Conservation (phyloP, 2,888 invertebrate genomes). For the Priocnemis perturbator region DNA sequence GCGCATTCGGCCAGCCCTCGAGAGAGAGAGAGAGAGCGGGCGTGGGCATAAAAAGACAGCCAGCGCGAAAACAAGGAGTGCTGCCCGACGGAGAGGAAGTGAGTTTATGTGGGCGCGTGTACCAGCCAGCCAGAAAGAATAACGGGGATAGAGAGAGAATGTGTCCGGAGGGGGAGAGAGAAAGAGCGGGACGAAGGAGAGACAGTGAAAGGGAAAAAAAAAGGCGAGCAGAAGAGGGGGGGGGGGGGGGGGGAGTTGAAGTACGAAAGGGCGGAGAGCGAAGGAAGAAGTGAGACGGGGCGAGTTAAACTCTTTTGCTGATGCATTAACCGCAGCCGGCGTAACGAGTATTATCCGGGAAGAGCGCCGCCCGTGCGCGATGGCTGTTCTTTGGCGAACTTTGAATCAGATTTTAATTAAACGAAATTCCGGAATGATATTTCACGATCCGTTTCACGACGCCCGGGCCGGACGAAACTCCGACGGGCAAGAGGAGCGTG, state of each 20-base stretch:
- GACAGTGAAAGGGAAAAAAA: background rate
- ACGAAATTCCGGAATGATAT: slow-evolving; percentile 73
- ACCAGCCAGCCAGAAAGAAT: slow-evolving; percentile 4
- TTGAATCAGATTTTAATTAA: slow-evolving; percentile 75
- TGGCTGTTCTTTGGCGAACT: slow-evolving; percentile 56
- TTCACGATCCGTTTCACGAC: slow-evolving; percentile 58
- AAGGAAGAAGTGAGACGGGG: slow-evolving; percentile 26
- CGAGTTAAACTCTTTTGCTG: slow-evolving; percentile 66
- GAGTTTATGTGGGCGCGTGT: too few species aligned
- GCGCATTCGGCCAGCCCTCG: slow-evolving; percentile 14
- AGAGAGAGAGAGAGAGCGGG: slow-evolving; percentile 14
- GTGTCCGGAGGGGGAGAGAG: slow-evolving; percentile 16
- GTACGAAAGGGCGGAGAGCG: slow-evolving; percentile 11
- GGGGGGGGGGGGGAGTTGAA: slow-evolving; percentile 12
- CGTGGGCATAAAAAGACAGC: slow-evolving; percentile 21
- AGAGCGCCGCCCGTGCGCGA: slow-evolving; percentile 36
- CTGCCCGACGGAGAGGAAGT: background rate
- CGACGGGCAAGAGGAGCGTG: background rate
- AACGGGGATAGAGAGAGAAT: slow-evolving; percentile 7
- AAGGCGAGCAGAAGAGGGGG: slow-evolving; percentile 6
- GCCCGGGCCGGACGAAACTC: slow-evolving; percentile 19
- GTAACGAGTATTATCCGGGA: slow-evolving; percentile 55
- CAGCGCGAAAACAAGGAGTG: slow-evolving; percentile 1
- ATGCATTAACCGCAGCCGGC: slow-evolving; percentile 74
- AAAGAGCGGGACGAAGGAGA: slow-evolving; percentile 18